Conservation (phyloP, 1,140 invertebrate species). For the Linepithema humile region DNA sequence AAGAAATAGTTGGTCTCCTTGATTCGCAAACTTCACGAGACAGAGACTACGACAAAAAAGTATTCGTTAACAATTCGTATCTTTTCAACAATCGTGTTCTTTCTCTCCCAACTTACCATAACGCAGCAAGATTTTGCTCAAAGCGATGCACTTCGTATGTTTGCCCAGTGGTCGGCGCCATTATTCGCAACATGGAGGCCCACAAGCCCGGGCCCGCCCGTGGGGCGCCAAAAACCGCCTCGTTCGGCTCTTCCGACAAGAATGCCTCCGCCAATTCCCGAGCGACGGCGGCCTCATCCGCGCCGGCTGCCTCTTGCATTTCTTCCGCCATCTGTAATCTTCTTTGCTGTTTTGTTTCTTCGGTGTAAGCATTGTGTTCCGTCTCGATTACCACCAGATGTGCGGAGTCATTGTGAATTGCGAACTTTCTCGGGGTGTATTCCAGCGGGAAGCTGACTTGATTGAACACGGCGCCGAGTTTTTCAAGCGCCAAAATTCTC, state of each 20-base stretch:
- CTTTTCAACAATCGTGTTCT: not conserved
- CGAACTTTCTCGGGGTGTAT: slow-evolving; percentile 98
- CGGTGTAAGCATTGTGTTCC: slow-evolving; percentile 99
- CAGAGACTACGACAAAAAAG: slow-evolving; percentile 86
- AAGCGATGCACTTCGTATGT: slow-evolving; percentile 93
- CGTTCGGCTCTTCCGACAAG: slow-evolving; percentile 96
- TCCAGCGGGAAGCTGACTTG: slow-evolving; percentile 96
- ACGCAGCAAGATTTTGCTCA: slow-evolving; percentile 98
- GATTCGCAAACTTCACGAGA: slow-evolving; percentile 89
- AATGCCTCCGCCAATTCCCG: slow-evolving; percentile 99
- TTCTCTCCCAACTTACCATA: slow-evolving; percentile 87
- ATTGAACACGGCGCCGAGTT: slow-evolving; percentile 99
- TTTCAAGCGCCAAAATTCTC: slow-evolving; percentile 98
- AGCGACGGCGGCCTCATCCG: slow-evolving; percentile 97
- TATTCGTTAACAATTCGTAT: slow-evolving; percentile 31
- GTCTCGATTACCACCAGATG: slow-evolving; percentile 97
- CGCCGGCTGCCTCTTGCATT: slow-evolving; percentile 98
- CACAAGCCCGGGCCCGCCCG: slow-evolving; percentile 98
- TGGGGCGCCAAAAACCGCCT: slow-evolving; percentile 96
- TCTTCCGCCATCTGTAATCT: slow-evolving; percentile 95
- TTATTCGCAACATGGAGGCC: slow-evolving; percentile 97
- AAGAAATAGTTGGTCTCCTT: slow-evolving; percentile 90
- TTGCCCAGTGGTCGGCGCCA: slow-evolving; percentile 93
- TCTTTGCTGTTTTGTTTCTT: slow-evolving; percentile 97
- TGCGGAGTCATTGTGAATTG: slow-evolving; percentile 97